These are phyloP conservation scores for Petromus typicus DNA, from an alignment of 2,113 vertebrate species.

Conservation along the genomic window DNA sequence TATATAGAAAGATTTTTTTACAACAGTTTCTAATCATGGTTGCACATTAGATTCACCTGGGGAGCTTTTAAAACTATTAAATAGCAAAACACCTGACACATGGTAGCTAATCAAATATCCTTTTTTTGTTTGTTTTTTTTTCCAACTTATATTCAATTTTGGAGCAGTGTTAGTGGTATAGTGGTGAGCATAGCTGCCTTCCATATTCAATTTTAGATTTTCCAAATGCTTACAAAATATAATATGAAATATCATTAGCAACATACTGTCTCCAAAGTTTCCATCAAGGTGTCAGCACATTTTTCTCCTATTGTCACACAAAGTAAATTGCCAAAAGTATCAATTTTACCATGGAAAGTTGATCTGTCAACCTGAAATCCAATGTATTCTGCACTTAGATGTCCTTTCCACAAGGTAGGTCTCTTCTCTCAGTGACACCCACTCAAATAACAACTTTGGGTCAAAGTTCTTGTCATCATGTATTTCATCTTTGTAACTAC, in stretches of 20 bases:
- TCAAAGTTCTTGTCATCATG: not conserved
- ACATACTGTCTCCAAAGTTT: not conserved
- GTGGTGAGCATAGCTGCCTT: conserved; percentile 92
- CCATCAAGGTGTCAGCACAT: not conserved
- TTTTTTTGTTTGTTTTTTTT: not conserved
- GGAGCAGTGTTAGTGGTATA: conserved; percentile 85
- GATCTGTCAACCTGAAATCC: not conserved
- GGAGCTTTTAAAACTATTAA: conserved; percentile 40
- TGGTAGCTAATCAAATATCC: not conserved
- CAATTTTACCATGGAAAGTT: not conserved
- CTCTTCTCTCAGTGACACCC: too few species aligned
- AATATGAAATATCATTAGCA: not conserved
- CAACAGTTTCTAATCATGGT: not conserved
- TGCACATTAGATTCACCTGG: not conserved
- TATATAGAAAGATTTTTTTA: not conserved
- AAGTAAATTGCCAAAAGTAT: rapidly evolving
- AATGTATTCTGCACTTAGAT: too few species aligned
- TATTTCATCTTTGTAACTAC: not conserved
- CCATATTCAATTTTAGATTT: not conserved
- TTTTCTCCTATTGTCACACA: not conserved
- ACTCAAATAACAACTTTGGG: not conserved
- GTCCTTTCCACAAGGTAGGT: not conserved
- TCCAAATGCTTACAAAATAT: not conserved
- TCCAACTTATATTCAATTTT: not conserved
- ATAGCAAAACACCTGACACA: not conserved